Percentiles rank a stretch among this genome's conserved stretches.
phyloP scores from a whole-genome alignment of 2,888 invertebrate genomes.

The Camponotus fellah region DNA sequence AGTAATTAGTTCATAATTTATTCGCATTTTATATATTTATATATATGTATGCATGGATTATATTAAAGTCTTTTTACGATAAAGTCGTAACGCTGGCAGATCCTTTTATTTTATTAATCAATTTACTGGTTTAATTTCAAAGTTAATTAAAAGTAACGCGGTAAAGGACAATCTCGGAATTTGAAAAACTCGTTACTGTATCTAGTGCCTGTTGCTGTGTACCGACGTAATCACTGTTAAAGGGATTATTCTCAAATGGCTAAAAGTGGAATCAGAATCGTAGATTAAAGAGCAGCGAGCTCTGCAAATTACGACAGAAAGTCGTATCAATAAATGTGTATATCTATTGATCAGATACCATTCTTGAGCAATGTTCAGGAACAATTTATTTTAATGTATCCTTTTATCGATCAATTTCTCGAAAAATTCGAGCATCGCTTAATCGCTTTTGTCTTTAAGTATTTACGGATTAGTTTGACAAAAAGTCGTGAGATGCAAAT shows the following conservation, averaged over 20 bases:
- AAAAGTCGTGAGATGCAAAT: neutral
- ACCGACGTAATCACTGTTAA: neutral
- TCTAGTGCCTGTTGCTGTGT: neutral
- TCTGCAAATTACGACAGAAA: conserved; percentile 69
- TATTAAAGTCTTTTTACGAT: neutral
- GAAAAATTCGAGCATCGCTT: conserved; percentile 23
- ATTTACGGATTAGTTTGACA: neutral
- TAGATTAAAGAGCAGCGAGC: conserved; percentile 59
- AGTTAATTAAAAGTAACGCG: neutral
- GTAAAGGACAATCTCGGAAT: neutral
- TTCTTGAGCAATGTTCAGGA: conserved; percentile 74
- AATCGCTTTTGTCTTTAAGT: conserved; percentile 15
- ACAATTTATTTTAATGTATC: conserved; percentile 61
- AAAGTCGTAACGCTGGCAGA: neutral
- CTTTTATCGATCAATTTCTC: conserved; percentile 50
- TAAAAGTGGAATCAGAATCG: conserved; percentile 38
- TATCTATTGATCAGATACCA: conserved; percentile 73
- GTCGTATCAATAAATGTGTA: conserved; percentile 70
- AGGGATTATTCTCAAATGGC: conserved; percentile 15
- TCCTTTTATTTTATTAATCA: neutral
- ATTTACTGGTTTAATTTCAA: neutral
- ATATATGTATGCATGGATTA: neutral
- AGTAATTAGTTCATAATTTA: neutral
- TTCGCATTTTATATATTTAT: neutral
- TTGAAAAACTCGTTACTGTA: neutral